Evolutionary conservation across 2,888 invertebrate species (phyloP).

Genomic region (Campoplex capitator): DNA sequence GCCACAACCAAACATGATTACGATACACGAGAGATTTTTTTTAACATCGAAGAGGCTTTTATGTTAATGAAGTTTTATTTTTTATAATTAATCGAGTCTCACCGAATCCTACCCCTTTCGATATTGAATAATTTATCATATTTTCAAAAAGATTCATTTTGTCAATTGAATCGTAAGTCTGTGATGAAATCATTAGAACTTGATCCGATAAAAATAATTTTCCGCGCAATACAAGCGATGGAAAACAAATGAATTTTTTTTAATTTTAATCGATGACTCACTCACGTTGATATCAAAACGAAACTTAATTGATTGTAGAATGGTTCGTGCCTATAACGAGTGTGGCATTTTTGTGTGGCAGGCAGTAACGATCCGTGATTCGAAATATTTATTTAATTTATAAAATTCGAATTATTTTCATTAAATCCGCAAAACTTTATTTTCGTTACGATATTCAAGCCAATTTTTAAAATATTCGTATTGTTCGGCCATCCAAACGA

Average conservation of each 20-base stretch:
- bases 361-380: neutral
- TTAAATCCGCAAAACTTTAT: too few relatives aligned
- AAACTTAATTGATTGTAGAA: too few relatives aligned
- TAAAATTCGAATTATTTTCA: neutral
- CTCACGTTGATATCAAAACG: too few relatives aligned
- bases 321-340: too few relatives aligned
- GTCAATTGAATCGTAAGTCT: neutral
- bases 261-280: neutral
- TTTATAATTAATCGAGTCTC: neutral
- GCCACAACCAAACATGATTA: conserved; percentile 40
- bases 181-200: too few relatives aligned
- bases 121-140: neutral
- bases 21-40: conserved; percentile 17
- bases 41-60: neutral
- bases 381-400: neutral
- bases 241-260: neutral
- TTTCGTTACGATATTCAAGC: neutral
- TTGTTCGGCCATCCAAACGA: conserved; percentile 53
- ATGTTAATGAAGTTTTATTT: too few relatives aligned
- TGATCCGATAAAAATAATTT: neutral
- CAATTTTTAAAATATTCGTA: conserved; percentile 24
- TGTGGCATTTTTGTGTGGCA: neutral
- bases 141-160: neutral
- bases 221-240: neutral
- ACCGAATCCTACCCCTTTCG: neutral